Percentiles rank a stretch among this genome's conserved stretches.
Conservation (phyloP, 2,888 invertebrate species). For the Strigamia maritima region DNA sequence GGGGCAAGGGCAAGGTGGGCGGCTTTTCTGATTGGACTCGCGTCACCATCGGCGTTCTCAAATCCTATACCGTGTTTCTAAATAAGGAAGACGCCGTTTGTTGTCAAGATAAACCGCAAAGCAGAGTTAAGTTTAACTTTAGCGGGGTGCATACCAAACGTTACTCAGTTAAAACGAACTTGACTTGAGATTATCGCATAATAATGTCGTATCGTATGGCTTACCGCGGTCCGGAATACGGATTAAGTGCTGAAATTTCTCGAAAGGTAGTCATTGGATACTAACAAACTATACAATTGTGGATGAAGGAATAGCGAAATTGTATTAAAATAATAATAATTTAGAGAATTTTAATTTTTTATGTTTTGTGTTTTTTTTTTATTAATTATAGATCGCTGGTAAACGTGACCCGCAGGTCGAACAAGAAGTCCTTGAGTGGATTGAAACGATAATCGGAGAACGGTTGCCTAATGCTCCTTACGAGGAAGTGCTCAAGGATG, state of each 20-base stretch:
- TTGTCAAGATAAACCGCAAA: background rate
- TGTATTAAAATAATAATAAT: too few relatives aligned
- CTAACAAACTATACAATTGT: background rate
- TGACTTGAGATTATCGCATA: background rate
- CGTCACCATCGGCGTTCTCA: too few relatives aligned
- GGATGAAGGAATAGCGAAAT: too few relatives aligned
- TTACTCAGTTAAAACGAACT: too few relatives aligned
- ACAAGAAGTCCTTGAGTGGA: constrained; percentile 86
- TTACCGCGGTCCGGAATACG: constrained; percentile 51
- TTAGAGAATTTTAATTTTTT: background rate
- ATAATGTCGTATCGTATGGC: constrained; percentile 47
- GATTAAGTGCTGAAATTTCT: constrained; percentile 50
- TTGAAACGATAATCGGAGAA: constrained; percentile 79
- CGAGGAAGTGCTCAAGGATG: constrained; percentile 88
- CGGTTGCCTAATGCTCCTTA: constrained; percentile 78
- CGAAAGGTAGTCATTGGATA: constrained; percentile 47
- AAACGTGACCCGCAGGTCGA: constrained; percentile 78
- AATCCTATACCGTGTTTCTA: background rate
- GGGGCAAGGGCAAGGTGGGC: background rate
- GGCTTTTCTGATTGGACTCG: background rate
- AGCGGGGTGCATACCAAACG: background rate
- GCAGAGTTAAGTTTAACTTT: background rate
- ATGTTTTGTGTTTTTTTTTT: constrained; percentile 33
- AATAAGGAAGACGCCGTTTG: background rate
- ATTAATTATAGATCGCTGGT: constrained; percentile 67